A percentile compares a stretch with the other conserved stretches of the same genome.
These are phyloP conservation scores for Coelogynopora nodosa DNA, from an alignment of 2,888 invertebrate genomes.

Conservation along the genomic window DNA sequence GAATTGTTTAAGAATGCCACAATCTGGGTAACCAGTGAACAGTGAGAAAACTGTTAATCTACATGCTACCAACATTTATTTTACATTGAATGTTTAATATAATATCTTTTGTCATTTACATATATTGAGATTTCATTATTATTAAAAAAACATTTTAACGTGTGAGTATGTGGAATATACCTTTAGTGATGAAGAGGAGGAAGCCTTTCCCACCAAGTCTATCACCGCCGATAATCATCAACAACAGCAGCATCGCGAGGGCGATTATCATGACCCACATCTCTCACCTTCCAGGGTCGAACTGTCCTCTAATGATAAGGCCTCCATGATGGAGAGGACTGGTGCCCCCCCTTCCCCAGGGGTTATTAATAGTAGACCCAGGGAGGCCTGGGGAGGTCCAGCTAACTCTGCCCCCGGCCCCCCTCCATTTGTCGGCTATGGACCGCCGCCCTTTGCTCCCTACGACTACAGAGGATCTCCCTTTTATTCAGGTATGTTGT, in stretches of 20 bases:
- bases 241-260: neutral
- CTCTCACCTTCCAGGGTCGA: neutral
- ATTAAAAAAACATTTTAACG: too few species aligned
- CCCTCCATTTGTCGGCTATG: neutral
- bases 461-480: neutral
- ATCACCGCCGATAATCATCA: neutral
- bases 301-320: neutral
- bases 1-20: too few species aligned
- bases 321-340: neutral
- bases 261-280: neutral
- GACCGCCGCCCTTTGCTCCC: slow-evolving; percentile 9
- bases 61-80: too few species aligned
- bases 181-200: slow-evolving; percentile 2
- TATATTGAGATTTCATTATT: too few species aligned
- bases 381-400: neutral
- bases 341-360: neutral
- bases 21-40: too few species aligned
- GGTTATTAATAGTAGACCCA: neutral
- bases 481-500: slow-evolving; percentile 7
- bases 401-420: neutral
- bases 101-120: too few species aligned
- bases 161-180: too few species aligned
- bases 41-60: too few species aligned
- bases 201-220: neutral
- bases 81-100: too few species aligned